Conservation (phyloP, 2,888 invertebrate genomes). For the Hemicrepidius hirtus region DNA sequence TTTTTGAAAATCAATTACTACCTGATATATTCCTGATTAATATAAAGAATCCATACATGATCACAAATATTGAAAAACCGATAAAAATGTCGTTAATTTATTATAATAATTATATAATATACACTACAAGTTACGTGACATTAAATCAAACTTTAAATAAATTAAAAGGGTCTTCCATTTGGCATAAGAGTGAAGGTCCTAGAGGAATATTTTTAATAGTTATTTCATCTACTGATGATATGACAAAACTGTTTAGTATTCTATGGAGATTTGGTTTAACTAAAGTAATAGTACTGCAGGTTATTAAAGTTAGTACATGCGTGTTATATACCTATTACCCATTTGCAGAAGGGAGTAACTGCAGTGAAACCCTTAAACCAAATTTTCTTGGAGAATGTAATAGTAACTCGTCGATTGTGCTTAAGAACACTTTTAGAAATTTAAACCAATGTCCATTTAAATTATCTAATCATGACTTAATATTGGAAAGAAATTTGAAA, state of each 20-base stretch:
- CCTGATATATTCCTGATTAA: too few species aligned
- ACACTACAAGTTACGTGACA: background rate
- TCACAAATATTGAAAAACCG: background rate
- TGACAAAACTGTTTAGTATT: background rate
- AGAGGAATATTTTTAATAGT: background rate
- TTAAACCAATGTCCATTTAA: too few species aligned
- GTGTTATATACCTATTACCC: background rate
- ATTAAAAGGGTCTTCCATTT: background rate
- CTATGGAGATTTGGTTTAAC: background rate
- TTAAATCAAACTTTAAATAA: background rate
- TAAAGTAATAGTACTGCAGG: background rate
- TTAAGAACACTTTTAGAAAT: too few species aligned
- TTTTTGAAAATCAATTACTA: constrained; percentile 5
- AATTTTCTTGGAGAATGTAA: too few species aligned
- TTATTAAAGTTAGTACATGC: too few species aligned
- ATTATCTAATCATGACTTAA: too few species aligned
- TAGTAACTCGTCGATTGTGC: too few species aligned
- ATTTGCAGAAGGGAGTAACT: background rate
- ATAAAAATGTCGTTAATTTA: background rate
- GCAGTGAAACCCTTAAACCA: too few species aligned
- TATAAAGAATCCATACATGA: background rate
- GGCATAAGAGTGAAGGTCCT: background rate
- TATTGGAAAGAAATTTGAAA: too few species aligned
- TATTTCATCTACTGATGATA: background rate
- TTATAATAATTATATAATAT: background rate